These are phyloP conservation scores for Sclerurus mexicanus DNA, from an alignment of 2,113 vertebrate species.

Conservation along the genomic window DNA sequence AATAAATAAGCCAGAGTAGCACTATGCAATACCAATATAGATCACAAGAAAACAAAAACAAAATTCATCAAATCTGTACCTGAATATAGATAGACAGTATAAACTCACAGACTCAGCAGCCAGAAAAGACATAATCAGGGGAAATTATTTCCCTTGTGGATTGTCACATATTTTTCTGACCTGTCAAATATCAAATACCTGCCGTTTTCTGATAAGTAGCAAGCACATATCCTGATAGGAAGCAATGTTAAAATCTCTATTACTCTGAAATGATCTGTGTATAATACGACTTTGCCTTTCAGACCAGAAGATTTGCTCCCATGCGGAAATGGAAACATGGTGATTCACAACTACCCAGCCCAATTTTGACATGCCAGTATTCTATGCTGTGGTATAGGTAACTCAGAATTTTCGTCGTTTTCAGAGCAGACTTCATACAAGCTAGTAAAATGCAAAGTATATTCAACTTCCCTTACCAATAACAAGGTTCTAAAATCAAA, in stretches of 20 bases:
- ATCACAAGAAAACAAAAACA: neutral
- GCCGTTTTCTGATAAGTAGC: constrained; percentile 17
- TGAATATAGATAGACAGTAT: neutral
- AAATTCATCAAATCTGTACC: neutral
- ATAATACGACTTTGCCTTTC: neutral
- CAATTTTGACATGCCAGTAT: neutral
- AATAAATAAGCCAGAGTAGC: neutral
- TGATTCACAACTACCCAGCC: neutral
- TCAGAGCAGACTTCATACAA: neutral
- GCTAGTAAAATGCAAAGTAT: neutral
- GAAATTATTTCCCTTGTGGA: constrained; percentile 15
- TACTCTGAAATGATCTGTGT: neutral
- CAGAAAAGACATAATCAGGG: neutral
- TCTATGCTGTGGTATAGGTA: neutral
- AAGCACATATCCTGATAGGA: neutral
- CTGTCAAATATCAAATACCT: constrained; percentile 31
- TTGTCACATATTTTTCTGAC: constrained; percentile 5
- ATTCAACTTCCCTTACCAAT: neutral
- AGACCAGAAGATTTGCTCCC: neutral
- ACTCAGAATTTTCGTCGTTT: neutral
- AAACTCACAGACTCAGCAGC: neutral
- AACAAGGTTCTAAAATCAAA: neutral
- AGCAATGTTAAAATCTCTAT: neutral
- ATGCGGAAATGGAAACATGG: neutral
- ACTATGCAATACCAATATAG: neutral